Base-by-base conservation (phyloP, 1,140 invertebrate species). In the Philotrypesis tridentata region DNA sequence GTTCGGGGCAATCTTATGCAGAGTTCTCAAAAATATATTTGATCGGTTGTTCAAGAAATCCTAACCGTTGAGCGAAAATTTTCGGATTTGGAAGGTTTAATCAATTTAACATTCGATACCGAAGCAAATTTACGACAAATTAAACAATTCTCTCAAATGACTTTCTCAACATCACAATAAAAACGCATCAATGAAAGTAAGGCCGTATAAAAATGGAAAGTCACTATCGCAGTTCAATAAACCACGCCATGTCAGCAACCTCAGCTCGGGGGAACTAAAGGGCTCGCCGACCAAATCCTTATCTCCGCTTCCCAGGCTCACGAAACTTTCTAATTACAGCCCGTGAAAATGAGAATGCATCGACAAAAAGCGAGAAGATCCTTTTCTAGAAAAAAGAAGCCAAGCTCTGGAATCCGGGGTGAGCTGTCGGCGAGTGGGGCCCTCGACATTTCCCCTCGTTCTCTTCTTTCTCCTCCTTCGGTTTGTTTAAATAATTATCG, bases 401-500 rank as follows among this genome's bases (percentile, higher is more conserved):
- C 12, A 11, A 65, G 68, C 21, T 17, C 21, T 23, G 37, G 48
- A 61, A 74, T 74, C 55, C 27, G 31, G 72, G 23, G 43, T 31
- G 27, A 73, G 21, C 71, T 12, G 33, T 63, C 11, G 71, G 17
- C 33, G 21, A n/a, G 11, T 73, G 73, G 48, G 9, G 37, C 31
- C 33, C n/a, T n/a, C n/a, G n/a, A n/a, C n/a, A n/a, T n/a, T n/a
- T n/a, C n/a, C n/a, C 14, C 21, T 61, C n/a, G 4, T 21, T 63
- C 33, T 72, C 31, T 43, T 48, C 70, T 31, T 48, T 60, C 80
- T 61, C 70, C 27, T 72, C 21, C 75, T 73, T 37, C 33, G 31
- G 88, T 90, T 92, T 91, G 91, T 91, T 91, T 90, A 91, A 92
- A 91, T 90, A 92, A 92, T 90, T 91, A 90, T 88, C 89, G 88